These are phyloP conservation scores for Therioaphis trifolii DNA, from an alignment of 2,888 invertebrate species.

Conservation along the genomic window DNA sequence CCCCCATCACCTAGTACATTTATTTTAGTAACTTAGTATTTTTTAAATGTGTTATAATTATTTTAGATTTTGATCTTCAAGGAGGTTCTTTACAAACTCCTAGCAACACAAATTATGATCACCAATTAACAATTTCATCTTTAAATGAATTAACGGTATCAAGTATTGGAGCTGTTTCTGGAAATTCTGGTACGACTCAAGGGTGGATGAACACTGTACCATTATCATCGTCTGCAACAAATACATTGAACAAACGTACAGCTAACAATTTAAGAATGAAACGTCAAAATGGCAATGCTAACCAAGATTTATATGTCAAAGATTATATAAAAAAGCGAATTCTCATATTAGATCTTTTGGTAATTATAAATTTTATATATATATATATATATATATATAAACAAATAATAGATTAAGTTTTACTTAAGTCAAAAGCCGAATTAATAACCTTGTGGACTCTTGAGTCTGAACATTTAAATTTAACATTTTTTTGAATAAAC, in stretches of 20 bases:
- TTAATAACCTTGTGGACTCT: too few species aligned
- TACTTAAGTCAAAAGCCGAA: too few species aligned
- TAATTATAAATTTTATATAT: too few species aligned
- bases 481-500: too few species aligned
- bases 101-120: slow-evolving; percentile 55
- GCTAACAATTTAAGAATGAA: slow-evolving; percentile 71
- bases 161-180: slow-evolving; percentile 64
- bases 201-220: slow-evolving; percentile 97
- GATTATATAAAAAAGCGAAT: slow-evolving; percentile 95
- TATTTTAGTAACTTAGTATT: not conserved
- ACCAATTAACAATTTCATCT: slow-evolving; percentile 68
- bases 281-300: slow-evolving; percentile 70
- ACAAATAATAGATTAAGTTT: too few species aligned
- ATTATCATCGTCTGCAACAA: slow-evolving; percentile 78
- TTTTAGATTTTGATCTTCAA: slow-evolving; percentile 64
- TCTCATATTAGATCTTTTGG: slow-evolving; percentile 90
- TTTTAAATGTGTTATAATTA: not conserved
- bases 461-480: too few species aligned
- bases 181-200: slow-evolving; percentile 68
- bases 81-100: slow-evolving; percentile 56
- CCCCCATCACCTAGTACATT: not conserved
- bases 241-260: slow-evolving; percentile 80
- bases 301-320: slow-evolving; percentile 83
- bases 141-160: slow-evolving; percentile 65
- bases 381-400: too few species aligned